Conservation (phyloP, 2,113 vertebrate genomes). For the Leucosticte australis region DNA sequence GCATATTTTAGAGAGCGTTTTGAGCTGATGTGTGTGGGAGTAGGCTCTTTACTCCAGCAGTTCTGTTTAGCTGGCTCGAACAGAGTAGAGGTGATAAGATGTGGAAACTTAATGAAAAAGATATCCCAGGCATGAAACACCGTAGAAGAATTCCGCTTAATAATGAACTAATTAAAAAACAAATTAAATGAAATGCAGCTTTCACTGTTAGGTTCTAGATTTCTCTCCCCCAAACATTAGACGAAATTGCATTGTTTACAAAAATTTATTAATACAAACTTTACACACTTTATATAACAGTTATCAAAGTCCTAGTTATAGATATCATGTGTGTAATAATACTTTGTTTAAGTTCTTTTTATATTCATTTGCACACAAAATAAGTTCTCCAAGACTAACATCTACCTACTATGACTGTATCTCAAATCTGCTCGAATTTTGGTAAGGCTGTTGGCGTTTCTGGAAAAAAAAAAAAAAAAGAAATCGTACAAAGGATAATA, state of each 20-base stretch:
- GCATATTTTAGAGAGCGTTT: neutral
- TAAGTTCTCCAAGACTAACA: slow-evolving; percentile 81
- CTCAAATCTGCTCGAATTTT: slow-evolving; percentile 82
- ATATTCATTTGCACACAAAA: slow-evolving; percentile 90
- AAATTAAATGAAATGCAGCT: neutral
- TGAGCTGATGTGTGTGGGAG: neutral
- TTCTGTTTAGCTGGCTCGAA: slow-evolving; percentile 21
- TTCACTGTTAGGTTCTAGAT: slow-evolving; percentile 54
- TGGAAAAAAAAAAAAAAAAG: slow-evolving; percentile 66
- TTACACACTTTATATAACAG: slow-evolving; percentile 95
- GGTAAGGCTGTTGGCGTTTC: slow-evolving; percentile 96
- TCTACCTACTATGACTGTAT: slow-evolving; percentile 80
- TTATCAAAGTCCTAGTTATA: slow-evolving; percentile 89
- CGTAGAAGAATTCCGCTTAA: neutral
- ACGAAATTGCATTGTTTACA: slow-evolving; percentile 95
- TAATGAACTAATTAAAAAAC: slow-evolving; percentile 18
- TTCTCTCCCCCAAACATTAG: slow-evolving; percentile 88
- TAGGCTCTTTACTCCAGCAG: neutral
- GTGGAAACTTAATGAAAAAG: neutral
- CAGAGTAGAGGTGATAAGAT: slow-evolving; percentile 19
- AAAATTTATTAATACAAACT: slow-evolving; percentile 99
- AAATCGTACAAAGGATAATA: slow-evolving; percentile 81
- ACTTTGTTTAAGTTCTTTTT: slow-evolving; percentile 84
- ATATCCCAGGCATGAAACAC: slow-evolving; percentile 24
- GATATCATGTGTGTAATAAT: slow-evolving; percentile 86